phyloP scores from a whole-genome alignment of 2,113 vertebrate species.

The Ameiurus melas region DNA sequence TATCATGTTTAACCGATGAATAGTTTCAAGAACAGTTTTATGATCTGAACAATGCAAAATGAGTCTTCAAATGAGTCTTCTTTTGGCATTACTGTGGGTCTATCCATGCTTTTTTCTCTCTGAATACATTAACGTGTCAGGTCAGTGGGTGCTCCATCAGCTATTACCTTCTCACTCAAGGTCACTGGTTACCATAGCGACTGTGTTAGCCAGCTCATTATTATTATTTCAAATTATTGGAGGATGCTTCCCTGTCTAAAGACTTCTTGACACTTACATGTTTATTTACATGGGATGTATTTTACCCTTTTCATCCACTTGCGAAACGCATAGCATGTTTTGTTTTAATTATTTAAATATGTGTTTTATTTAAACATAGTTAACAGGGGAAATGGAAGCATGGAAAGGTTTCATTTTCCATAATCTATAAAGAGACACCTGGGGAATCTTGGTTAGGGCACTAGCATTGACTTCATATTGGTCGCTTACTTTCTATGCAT shows the following conservation, averaged over 20 bases:
- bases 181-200: constrained; percentile 55
- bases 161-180: constrained; percentile 40
- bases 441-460: constrained; percentile 41
- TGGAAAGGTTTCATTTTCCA: constrained; percentile 30
- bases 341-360: background rate
- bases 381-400: constrained; percentile 23
- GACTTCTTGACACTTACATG: constrained; percentile 2
- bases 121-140: constrained; percentile 47
- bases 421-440: constrained; percentile 54
- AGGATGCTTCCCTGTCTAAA: constrained; percentile 20
- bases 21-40: background rate
- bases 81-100: constrained; percentile 19
- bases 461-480: constrained; percentile 55
- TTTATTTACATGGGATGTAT: constrained; percentile 2
- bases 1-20: constrained; percentile 18
- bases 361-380: constrained; percentile 1
- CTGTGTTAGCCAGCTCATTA: constrained; percentile 44
- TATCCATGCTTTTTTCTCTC: constrained; percentile 34
- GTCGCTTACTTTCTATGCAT: constrained; percentile 45
- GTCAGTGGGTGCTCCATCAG: constrained; percentile 31
- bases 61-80: constrained; percentile 28
- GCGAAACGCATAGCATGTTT: constrained; percentile 11
- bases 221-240: constrained; percentile 46
- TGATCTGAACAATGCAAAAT: constrained; percentile 26
- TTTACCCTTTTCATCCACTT: background rate